Conservation (phyloP, 2,113 vertebrate species). For the Thalassarche chlororhynchos region DNA sequence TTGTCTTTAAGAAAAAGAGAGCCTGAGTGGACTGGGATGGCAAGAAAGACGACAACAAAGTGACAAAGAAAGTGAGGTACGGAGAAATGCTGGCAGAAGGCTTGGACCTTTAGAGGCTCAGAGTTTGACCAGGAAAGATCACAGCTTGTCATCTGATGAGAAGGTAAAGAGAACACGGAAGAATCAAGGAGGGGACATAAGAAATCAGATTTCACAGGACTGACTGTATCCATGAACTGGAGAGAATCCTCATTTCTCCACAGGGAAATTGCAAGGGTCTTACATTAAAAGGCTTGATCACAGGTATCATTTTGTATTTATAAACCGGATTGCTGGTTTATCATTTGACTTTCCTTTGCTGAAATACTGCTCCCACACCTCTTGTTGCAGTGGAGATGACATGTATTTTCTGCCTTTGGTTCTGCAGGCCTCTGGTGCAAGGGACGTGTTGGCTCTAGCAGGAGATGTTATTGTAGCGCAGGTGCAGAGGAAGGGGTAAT, state of each 20-base stretch:
- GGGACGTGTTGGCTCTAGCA: background rate
- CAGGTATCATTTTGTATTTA: background rate
- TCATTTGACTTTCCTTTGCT: background rate
- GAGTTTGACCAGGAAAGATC: slow-evolving; percentile 18
- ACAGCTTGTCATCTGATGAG: background rate
- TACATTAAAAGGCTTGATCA: background rate
- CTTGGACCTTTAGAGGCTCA: background rate
- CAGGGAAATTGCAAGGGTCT: background rate
- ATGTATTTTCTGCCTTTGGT: background rate
- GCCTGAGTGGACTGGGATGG: background rate
- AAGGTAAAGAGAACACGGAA: background rate
- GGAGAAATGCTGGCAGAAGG: background rate
- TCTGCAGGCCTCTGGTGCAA: background rate
- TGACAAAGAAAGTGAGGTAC: background rate
- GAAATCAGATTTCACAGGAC: background rate
- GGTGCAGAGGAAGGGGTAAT: background rate
- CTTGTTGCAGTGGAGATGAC: background rate
- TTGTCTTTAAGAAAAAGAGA: background rate
- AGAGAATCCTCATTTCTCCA: background rate
- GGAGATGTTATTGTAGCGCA: background rate
- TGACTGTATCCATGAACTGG: background rate
- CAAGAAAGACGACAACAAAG: background rate
- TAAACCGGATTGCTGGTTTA: background rate
- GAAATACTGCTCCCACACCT: background rate
- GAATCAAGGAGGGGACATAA: background rate